phyloP scores from a whole-genome alignment of 2,113 vertebrate genomes.

The Chamaetylas fuelleborni region DNA sequence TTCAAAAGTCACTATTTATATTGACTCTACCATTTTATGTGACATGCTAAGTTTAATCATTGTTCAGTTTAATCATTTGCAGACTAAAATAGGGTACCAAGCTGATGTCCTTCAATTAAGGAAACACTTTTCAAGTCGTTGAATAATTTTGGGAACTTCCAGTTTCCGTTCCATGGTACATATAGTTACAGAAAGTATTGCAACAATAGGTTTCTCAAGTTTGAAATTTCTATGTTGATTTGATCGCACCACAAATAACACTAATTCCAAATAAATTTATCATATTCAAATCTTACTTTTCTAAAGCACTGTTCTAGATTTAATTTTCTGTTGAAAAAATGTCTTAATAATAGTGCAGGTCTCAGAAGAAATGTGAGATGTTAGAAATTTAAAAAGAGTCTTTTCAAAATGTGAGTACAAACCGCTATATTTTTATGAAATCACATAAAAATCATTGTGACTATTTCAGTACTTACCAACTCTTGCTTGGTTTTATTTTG shows the following conservation, averaged over 20 bases:
- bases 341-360: neutral
- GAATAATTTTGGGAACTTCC: neutral
- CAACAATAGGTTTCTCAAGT: neutral
- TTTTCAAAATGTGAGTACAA: neutral
- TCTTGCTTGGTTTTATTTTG: neutral
- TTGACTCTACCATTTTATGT: neutral
- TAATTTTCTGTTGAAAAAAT: neutral
- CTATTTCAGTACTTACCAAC: neutral
- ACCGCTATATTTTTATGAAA: neutral
- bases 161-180: neutral
- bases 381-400: neutral
- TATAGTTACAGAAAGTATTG: neutral
- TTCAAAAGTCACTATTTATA: neutral
- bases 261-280: neutral
- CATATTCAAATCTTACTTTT: neutral
- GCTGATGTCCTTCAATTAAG: neutral
- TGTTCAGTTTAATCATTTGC: neutral
- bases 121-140: neutral
- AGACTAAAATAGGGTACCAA: neutral
- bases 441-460: neutral
- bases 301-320: neutral
- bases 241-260: neutral
- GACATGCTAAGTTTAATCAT: neutral
- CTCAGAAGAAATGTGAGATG: neutral
- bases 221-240: neutral